Conservation (phyloP, 2,888 invertebrate genomes). For the Drosophila atroscutellata region DNA sequence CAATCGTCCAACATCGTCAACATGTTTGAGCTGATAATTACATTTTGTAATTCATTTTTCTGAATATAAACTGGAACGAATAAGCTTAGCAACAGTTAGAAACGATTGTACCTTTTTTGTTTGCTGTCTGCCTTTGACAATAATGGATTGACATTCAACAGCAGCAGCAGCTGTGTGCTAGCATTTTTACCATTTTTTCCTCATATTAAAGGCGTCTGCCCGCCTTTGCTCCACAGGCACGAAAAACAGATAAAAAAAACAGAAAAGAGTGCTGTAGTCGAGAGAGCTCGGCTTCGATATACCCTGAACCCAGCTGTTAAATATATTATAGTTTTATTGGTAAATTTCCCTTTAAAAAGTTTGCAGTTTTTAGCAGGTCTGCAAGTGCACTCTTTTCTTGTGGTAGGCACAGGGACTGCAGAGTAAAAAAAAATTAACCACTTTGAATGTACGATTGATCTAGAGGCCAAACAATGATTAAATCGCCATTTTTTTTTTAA, state of each 20-base stretch:
- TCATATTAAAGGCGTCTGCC: conserved; percentile 19
- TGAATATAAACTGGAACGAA: neutral
- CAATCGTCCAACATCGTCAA: neutral
- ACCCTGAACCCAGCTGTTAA: no score
- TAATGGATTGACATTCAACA: conserved; percentile 24
- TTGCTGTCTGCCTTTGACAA: conserved; percentile 11
- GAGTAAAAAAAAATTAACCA: no score
- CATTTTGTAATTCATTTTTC: neutral
- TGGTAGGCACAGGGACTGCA: no score
- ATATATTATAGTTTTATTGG: no score
- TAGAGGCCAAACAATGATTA: no score
- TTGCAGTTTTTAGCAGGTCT: no score
- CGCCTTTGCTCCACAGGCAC: conserved; percentile 10
- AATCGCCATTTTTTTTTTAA: no score
- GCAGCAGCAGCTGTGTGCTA: conserved; percentile 20
- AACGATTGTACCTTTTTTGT: conserved; percentile 16
- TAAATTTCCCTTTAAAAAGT: no score
- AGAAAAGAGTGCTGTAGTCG: no score
- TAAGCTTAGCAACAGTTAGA: conserved; percentile 3
- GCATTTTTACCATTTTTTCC: conserved; percentile 6
- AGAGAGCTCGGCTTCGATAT: no score
- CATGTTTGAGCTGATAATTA: neutral
- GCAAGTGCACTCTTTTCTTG: no score
- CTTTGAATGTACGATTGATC: no score
- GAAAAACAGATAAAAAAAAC: conserved; percentile 5